Conservation (phyloP, 2,888 invertebrate species). For the Limnephilus marmoratus region DNA sequence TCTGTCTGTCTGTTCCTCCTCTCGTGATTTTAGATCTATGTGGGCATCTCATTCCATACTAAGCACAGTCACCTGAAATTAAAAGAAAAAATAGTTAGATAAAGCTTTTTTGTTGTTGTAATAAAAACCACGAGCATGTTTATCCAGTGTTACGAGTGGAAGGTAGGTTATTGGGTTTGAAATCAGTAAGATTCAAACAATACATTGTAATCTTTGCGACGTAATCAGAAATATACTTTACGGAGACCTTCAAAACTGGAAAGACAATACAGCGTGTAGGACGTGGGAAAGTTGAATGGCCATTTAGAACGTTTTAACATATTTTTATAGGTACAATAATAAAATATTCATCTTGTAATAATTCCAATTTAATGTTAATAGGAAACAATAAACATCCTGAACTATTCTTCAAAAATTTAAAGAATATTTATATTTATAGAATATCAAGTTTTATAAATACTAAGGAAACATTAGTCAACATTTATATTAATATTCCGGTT, state of each 20-base stretch:
- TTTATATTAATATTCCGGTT: not conserved
- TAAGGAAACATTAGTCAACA: not conserved
- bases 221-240: not conserved
- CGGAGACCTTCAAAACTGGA: not conserved
- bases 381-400: not conserved
- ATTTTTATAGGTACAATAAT: not conserved
- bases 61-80: conserved; percentile 14
- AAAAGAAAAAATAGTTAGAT: not conserved
- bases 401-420: not conserved
- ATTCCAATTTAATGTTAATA: not conserved
- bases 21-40: conserved; percentile 6
- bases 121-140: not conserved
- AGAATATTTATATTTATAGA: not conserved
- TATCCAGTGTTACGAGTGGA: not conserved
- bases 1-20: conserved; percentile 4
- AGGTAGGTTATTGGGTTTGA: not conserved
- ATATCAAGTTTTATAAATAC: not conserved
- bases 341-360: not conserved
- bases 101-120: not conserved
- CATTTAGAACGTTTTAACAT: not conserved
- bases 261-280: not conserved
- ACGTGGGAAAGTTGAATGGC: not conserved
- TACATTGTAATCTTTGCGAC: not conserved
- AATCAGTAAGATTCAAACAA: not conserved
- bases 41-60: not conserved